Base-by-base conservation (phyloP, 2,113 vertebrate species). In the Romanogobio albipinnatus region DNA sequence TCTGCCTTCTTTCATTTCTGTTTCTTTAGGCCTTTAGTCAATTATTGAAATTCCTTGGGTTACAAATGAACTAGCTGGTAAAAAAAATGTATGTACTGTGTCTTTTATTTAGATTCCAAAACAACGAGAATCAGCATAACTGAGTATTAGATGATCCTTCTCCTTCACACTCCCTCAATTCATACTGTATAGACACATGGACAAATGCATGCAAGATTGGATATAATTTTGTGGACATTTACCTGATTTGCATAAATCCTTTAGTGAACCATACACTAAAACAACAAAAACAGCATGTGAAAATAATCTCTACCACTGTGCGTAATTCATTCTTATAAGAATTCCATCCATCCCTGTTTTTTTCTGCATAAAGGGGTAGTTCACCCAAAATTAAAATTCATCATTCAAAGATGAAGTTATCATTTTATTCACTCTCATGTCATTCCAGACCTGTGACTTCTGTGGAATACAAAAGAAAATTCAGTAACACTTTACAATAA, bases 11-110 rank as follows among this genome's bases (percentile, higher is more conserved):
- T 84, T 59, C 39, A 79, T 33, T 68, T 70, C 45, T 73, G 43
- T 85, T 45, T 71, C 96, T 97, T 95, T 93, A 94, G 95, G 95
- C 95, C 94, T 95, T 90, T 92, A 96, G 96, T 98, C 97, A 97
- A 97, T 97, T 97, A 97, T 96, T 96, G 59, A 61, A 95, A 96
- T 96, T 95, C 96, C 95, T 95, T 85, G 93, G 91, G 90, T 92
- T 94, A 96, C 93, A 94, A 94, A 95, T 95, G 94, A 88, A 45
- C n/a, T 51, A 8, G 9, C 22, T 58, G 62, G 62, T 75, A 29
- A 24, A 36, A 78, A 73, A 71, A 13, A 15, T 13, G 11, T 4
- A 56, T 68, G 26, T 11, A 49, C 5, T 62, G 17, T 64, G 39
- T 13, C 1, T 76, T 56, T 84, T 70, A 75, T 86, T 85, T 43